A percentile compares a stretch with the other conserved stretches of the same genome.
Evolutionary conservation across 2,888 invertebrate genomes (phyloP).

Genomic region (Disparrhopalites patrizii): DNA sequence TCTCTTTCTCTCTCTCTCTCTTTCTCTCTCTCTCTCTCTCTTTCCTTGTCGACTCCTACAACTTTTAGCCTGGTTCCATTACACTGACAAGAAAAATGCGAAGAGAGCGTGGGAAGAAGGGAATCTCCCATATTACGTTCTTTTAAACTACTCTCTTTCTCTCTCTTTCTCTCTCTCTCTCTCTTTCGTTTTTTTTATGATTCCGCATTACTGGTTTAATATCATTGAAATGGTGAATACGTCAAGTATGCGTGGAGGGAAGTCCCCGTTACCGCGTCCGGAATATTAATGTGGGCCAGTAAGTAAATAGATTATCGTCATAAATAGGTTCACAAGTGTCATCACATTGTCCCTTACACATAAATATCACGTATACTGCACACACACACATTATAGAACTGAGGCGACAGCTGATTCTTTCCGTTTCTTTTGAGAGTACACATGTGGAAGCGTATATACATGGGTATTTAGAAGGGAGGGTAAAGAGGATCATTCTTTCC

Average conservation of each 20-base stretch:
- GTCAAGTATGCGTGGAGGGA: conserved; percentile 1
- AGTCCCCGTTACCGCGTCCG: not conserved
- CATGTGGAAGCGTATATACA: too few species aligned
- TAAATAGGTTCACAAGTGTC: conserved; percentile 6
- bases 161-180: too few species aligned
- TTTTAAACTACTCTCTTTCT: too few species aligned
- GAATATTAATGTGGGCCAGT: conserved; percentile 5
- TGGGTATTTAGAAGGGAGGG: too few species aligned
- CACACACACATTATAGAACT: too few species aligned
- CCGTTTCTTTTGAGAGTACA: too few species aligned
- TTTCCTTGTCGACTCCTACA: conserved; percentile 2
- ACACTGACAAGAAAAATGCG: not conserved
- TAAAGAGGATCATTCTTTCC: too few species aligned
- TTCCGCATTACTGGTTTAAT: not conserved
- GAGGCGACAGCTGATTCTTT: too few species aligned
- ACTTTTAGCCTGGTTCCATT: conserved; percentile 2
- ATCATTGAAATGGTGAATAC: not conserved
- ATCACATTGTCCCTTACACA: too few species aligned
- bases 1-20: not conserved
- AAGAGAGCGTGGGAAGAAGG: conserved; percentile 1
- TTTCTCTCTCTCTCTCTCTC: not conserved
- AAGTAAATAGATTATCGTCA: conserved; percentile 6
- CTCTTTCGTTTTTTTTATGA: not conserved
- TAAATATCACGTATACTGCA: too few species aligned
- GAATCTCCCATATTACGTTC: not conserved